phyloP scores from a whole-genome alignment of 2,797 vertebrate genomes.

The Xenentodon cancila region DNA sequence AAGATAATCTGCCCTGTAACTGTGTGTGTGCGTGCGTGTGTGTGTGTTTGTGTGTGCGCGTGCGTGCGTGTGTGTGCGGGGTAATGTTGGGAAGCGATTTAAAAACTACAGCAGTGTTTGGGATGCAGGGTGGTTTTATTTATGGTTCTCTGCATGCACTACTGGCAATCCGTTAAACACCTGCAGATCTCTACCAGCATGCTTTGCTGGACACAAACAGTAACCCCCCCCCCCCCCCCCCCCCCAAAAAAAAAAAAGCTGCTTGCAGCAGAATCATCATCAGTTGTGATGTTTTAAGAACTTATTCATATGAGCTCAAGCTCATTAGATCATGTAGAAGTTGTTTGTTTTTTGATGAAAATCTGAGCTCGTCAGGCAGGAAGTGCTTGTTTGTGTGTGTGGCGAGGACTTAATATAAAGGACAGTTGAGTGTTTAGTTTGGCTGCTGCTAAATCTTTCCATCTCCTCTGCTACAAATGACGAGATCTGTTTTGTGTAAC shows the following conservation, averaged over 20 bases:
- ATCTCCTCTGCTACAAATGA: constrained; percentile 43
- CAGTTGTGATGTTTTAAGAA: constrained; percentile 10
- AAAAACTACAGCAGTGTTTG: too few relatives aligned
- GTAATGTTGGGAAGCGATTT: too few relatives aligned
- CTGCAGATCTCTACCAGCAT: too few relatives aligned
- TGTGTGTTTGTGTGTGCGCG: too few relatives aligned
- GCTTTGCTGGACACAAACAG: too few relatives aligned
- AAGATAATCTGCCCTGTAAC: too few relatives aligned
- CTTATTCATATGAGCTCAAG: neutral
- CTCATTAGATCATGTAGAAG: neutral
- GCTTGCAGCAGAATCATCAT: too few relatives aligned
- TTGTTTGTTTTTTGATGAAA: constrained; percentile 19
- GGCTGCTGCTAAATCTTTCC: constrained; percentile 58
- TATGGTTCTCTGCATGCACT: constrained; percentile 49
- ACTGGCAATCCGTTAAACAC: constrained; percentile 45
- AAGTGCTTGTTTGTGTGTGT: constrained; percentile 31
- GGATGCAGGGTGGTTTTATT: constrained; percentile 50
- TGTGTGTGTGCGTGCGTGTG: too few relatives aligned
- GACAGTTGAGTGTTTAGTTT: constrained; percentile 51
- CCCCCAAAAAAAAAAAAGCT: too few relatives aligned
- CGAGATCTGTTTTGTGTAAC: constrained; percentile 57
- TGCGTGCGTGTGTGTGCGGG: too few relatives aligned
- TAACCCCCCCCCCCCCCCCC: too few relatives aligned
- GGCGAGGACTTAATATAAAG: constrained; percentile 36
- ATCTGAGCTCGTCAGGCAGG: constrained; percentile 15